Conservation (phyloP, 2,113 vertebrate genomes). For the Emberiza fucata region DNA sequence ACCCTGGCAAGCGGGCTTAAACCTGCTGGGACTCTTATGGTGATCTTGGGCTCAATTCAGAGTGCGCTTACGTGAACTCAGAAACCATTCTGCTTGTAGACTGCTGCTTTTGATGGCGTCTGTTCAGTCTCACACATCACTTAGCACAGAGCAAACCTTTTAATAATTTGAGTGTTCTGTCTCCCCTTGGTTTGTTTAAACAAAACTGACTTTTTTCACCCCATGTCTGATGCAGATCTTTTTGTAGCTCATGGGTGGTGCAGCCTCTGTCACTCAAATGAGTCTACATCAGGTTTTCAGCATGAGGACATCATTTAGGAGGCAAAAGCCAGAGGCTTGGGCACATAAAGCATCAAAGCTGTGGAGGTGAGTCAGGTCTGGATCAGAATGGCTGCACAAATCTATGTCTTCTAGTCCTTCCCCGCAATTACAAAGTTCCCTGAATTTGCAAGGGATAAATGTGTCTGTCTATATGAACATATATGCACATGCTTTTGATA, state of each 20-base stretch:
- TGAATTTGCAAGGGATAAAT: not conserved
- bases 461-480: not conserved
- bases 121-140: not conserved
- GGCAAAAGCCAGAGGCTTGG: not conserved
- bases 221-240: not conserved
- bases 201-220: not conserved
- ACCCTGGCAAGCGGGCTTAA: not conserved
- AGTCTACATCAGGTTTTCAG: not conserved
- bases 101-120: not conserved
- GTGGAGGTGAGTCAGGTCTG: not conserved
- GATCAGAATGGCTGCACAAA: not conserved
- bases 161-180: not conserved
- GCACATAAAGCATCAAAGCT: not conserved
- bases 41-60: not conserved
- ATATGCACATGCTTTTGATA: rapidly evolving
- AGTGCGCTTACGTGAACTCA: not conserved
- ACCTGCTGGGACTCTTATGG: not conserved
- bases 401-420: not conserved
- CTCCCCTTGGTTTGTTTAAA: not conserved
- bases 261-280: not conserved
- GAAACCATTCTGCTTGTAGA: not conserved
- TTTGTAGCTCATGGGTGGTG: not conserved
- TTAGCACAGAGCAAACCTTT: not conserved
- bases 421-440: not conserved
- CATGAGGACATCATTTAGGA: not conserved